A percentile compares a stretch with the other conserved stretches of the same genome.
Evolutionary conservation across 2,888 invertebrate species (phyloP).

Genomic region (Dysmachus trigonus): DNA sequence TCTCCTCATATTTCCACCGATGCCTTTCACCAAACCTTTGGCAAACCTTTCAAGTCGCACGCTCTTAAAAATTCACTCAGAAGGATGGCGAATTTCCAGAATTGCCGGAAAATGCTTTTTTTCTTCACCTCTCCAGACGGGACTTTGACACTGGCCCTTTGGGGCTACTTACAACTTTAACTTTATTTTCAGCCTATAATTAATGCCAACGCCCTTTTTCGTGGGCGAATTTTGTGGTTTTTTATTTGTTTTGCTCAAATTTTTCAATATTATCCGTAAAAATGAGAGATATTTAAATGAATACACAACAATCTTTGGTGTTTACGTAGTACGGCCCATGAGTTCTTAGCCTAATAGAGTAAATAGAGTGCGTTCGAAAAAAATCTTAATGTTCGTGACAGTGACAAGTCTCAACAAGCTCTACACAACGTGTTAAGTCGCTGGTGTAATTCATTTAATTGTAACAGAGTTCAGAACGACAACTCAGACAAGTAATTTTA

Average conservation of each 20-base stretch:
- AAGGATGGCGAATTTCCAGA: neutral
- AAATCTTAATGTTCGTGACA: too few species aligned
- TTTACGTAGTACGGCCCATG: too few species aligned
- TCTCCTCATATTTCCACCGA: neutral
- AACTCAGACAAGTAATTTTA: too few species aligned
- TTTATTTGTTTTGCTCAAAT: neutral
- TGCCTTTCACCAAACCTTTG: neutral
- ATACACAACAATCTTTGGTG: too few species aligned
- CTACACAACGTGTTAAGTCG: too few species aligned
- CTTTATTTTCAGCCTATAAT: neutral
- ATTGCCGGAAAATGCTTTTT: neutral
- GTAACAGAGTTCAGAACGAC: too few species aligned
- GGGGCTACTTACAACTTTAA: neutral
- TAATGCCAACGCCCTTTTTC: neutral
- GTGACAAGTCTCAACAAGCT: too few species aligned
- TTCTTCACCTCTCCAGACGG: neutral
- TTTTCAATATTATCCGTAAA: neutral
- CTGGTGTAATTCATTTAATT: too few species aligned
- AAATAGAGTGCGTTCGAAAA: too few species aligned
- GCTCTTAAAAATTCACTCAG: neutral
- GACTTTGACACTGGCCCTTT: neutral
- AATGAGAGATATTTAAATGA: neutral
- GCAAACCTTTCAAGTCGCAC: neutral
- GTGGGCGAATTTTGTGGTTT: neutral
- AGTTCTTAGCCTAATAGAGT: too few species aligned